Percentiles rank a stretch among this genome's conserved stretches.
Conservation (phyloP, 2,888 invertebrate genomes). For the Caenorhabditis uteleia region DNA sequence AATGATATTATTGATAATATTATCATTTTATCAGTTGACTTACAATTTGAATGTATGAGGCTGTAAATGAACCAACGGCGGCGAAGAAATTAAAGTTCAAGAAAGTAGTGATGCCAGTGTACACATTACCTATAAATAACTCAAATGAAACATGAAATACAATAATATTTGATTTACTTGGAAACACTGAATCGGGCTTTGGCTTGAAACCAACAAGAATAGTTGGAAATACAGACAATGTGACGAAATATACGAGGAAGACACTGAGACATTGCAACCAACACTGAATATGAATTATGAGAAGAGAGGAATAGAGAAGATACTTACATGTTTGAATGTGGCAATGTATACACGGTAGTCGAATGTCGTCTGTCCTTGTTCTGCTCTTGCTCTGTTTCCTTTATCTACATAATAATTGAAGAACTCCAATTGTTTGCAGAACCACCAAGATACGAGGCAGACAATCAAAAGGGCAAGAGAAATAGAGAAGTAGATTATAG, state of each 20-base stretch:
- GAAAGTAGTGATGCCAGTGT: constrained; percentile 82
- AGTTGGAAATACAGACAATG: constrained; percentile 86
- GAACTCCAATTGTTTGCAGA: constrained; percentile 82
- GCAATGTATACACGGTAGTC: constrained; percentile 26
- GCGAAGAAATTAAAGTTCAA: constrained; percentile 91
- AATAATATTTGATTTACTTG: constrained; percentile 24
- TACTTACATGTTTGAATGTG: constrained; percentile 34
- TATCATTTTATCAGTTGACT: constrained; percentile 40
- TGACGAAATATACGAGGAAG: constrained; percentile 89
- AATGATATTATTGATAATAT: background rate
- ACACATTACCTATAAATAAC: constrained; percentile 34
- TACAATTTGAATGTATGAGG: constrained; percentile 80
- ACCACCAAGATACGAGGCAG: constrained; percentile 94
- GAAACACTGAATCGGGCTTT: constrained; percentile 28
- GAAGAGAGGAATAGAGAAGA: background rate
- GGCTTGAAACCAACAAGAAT: constrained; percentile 78
- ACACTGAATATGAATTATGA: constrained; percentile 43
- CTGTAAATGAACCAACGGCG: constrained; percentile 87
- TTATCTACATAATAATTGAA: constrained; percentile 37
- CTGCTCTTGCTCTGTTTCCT: constrained; percentile 24
- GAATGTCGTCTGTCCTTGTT: constrained; percentile 9
- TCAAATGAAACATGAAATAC: constrained; percentile 57
- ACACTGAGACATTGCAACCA: constrained; percentile 87
- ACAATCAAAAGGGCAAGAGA: constrained; percentile 88
- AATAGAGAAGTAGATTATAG: constrained; percentile 94